These are phyloP conservation scores for Cantharis rustica DNA, from an alignment of 2,888 invertebrate genomes.

Conservation along the genomic window DNA sequence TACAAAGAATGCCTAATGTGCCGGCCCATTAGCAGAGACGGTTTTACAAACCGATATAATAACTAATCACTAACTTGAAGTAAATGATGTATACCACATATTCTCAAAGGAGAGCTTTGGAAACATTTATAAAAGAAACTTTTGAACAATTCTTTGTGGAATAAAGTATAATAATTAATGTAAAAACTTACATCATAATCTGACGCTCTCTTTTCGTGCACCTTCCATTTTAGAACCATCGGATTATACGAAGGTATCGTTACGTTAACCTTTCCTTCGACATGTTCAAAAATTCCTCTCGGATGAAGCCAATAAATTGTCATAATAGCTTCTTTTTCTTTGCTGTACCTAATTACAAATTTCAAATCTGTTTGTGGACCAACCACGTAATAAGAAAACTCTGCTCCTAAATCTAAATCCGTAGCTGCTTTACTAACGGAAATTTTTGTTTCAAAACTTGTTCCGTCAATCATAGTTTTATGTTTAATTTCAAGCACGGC, in stretches of 20 bases:
- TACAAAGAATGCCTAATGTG: constrained; percentile 35
- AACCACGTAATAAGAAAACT: constrained; percentile 59
- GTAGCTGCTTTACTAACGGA: constrained; percentile 68
- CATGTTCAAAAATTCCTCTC: constrained; percentile 66
- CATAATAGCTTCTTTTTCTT: constrained; percentile 64
- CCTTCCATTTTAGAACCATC: constrained; percentile 66
- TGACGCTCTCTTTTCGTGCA: constrained; percentile 69
- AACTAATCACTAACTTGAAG: constrained; percentile 37
- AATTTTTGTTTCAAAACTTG: constrained; percentile 66
- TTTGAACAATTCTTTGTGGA: constrained; percentile 37
- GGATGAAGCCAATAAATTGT: constrained; percentile 67
- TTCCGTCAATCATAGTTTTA: constrained; percentile 57
- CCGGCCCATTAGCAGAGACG: constrained; percentile 36
- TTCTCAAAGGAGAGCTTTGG: constrained; percentile 37
- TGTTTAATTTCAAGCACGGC: constrained; percentile 62
- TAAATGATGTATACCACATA: constrained; percentile 37
- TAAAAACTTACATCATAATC: constrained; percentile 69
- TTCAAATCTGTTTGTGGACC: constrained; percentile 62
- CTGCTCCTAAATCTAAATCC: constrained; percentile 68
- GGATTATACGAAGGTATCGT: constrained; percentile 77
- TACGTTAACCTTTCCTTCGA: constrained; percentile 74
- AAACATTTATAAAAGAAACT: constrained; percentile 38
- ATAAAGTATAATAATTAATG: constrained; percentile 43
- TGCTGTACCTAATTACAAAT: constrained; percentile 61
- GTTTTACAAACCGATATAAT: constrained; percentile 37